Conservation (phyloP, 2,113 vertebrate species). For the Oreocharis arfaki region DNA sequence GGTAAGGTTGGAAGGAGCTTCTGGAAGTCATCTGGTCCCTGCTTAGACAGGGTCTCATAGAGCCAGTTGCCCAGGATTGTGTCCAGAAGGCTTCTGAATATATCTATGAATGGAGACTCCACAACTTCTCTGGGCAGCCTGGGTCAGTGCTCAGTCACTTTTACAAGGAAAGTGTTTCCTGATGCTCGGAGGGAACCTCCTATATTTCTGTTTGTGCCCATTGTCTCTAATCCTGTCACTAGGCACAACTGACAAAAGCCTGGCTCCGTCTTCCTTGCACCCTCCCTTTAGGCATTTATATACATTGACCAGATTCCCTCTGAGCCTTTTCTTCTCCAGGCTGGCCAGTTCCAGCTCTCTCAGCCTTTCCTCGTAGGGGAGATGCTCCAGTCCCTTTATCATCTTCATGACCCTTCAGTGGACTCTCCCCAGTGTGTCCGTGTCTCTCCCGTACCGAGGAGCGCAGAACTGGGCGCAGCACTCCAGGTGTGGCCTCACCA, state of each 20-base stretch:
- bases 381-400: background rate
- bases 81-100: background rate
- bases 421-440: background rate
- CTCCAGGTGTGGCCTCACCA: background rate
- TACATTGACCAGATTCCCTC: background rate
- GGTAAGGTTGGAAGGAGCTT: background rate
- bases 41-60: background rate
- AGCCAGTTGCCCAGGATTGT: background rate
- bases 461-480: background rate
- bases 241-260: background rate
- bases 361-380: background rate
- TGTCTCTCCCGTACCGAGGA: background rate
- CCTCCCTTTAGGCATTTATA: background rate
- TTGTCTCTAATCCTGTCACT: background rate
- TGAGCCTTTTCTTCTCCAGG: background rate
- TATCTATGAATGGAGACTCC: background rate
- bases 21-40: background rate
- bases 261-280: background rate
- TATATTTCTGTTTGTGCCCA: background rate
- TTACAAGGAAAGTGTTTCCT: background rate
- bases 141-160: background rate
- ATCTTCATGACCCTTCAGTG: background rate
- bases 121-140: background rate
- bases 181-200: background rate
- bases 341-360: background rate